phyloP scores from a whole-genome alignment of 2,113 vertebrate species.

The Panthera leo region DNA sequence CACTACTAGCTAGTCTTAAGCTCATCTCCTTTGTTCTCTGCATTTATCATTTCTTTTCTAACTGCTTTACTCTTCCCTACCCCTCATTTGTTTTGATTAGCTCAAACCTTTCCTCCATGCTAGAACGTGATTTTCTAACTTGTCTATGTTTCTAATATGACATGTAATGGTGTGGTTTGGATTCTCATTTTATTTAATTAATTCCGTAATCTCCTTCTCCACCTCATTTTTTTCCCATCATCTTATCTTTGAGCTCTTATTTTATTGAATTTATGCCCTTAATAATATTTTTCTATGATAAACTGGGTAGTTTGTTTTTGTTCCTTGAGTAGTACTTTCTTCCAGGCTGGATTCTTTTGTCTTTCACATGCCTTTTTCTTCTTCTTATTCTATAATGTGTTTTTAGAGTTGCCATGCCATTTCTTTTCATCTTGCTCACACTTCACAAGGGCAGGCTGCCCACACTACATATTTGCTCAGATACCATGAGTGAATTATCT shows the following conservation, averaged over 20 bases:
- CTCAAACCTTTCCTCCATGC: neutral
- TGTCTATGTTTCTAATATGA: constrained; percentile 3
- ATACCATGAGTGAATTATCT: neutral
- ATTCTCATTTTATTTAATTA: constrained; percentile 11
- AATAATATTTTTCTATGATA: neutral
- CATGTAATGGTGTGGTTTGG: neutral
- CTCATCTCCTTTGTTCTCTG: neutral
- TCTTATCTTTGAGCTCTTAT: constrained; percentile 9
- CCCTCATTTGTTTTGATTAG: neutral
- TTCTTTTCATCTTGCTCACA: neutral
- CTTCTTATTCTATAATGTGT: neutral
- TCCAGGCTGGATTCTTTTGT: neutral
- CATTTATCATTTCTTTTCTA: constrained; percentile 9
- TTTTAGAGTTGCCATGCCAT: neutral
- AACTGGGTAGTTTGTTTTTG: neutral
- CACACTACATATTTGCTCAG: neutral
- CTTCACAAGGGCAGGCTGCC: neutral
- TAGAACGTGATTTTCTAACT: constrained; percentile 34
- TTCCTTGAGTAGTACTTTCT: neutral
- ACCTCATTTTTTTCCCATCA: neutral
- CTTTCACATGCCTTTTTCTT: neutral
- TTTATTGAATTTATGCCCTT: neutral
- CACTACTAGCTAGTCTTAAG: neutral
- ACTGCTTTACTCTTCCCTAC: neutral
- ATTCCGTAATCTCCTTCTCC: neutral